Conservation (phyloP, 2,888 invertebrate genomes). For the Cylloceria caligata region DNA sequence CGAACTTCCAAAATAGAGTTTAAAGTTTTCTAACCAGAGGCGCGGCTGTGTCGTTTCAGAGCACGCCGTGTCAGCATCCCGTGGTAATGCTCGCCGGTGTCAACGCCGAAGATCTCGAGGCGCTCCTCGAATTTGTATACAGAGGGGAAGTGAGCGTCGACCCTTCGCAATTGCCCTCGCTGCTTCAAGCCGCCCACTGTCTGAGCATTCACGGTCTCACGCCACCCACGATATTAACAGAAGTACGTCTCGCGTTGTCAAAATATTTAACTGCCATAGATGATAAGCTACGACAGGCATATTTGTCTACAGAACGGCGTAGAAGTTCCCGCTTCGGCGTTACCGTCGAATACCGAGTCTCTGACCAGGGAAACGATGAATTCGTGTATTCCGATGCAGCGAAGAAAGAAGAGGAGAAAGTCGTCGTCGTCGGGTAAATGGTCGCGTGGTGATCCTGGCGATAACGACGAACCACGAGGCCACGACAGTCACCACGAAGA, state of each 20-base stretch:
- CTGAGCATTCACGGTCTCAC: conserved; percentile 88
- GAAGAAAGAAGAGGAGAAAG: conserved; percentile 86
- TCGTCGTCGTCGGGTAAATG: conserved; percentile 80
- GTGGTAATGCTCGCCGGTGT: conserved; percentile 89
- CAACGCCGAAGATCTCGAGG: conserved; percentile 87
- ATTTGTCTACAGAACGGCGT: conserved; percentile 78
- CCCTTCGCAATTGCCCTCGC: conserved; percentile 87
- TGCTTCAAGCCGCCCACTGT: conserved; percentile 88
- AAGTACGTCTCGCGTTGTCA: conserved; percentile 74
- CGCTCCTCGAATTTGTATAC: conserved; percentile 88
- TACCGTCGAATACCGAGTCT: conserved; percentile 83
- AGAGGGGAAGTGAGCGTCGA: conserved; percentile 88
- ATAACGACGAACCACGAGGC: conserved; percentile 66
- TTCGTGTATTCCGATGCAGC: conserved; percentile 85
- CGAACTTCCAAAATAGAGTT: not conserved
- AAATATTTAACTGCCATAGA: not conserved
- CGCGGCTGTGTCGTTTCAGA: conserved; percentile 82
- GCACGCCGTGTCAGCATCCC: conserved; percentile 88
- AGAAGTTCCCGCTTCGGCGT: conserved; percentile 79
- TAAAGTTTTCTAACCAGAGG: not conserved
- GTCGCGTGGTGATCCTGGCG: conserved; percentile 73
- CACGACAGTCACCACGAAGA: conserved; percentile 64
- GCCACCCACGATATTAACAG: conserved; percentile 84
- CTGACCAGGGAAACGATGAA: conserved; percentile 84
- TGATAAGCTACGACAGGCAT: too few species aligned